Evolutionary conservation across 2,113 vertebrate species (phyloP), one percentile per base, ranked within the genome.

Genomic region (Camelus dromedarius): DNA sequence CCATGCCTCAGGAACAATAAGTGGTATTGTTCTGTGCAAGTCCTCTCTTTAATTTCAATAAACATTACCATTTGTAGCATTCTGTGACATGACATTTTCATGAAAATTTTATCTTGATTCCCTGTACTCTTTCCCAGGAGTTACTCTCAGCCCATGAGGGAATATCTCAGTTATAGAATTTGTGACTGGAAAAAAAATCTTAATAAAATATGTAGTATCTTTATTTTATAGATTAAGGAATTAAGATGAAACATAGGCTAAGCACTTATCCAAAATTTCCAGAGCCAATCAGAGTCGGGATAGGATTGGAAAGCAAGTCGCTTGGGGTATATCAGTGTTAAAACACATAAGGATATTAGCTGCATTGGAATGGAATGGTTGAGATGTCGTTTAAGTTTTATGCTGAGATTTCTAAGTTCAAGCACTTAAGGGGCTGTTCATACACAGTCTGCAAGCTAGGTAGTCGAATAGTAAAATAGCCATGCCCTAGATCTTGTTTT

Each of bases 91-190:
- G 7, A 48, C 13, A 42, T 66, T 20, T 35, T 58, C 26, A 35
- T 3, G 3, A 87, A 87, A 76, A 28, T 0, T 11, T 76, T n/a
- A 67, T 62, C 16, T 28, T 26, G n/a, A 83, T 60, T 70, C 35
- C 66, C 48, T 82, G 15, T 35, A 20, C 2, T 60, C 30, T 56
- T 84, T 54, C 16, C 14, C 18, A 83, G n/a, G 26, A 89, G 22
- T 83, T 83, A 66, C 20, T 16, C 22, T 91, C 46, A 60, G 9
- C 19, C 2, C 26, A 18, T 19, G 6, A 77, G 24, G 30, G 18
- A 85, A 30, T 76, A 88, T 81, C 35, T 83, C 46, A 93, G 32
- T 81, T 89, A 24, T 3, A 89, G 32, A 94, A 75, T 91, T 56
- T 93, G 2, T 81, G 46, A 77, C 22, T 50, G 10, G 26, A 14